Base-by-base conservation (phyloP, 2,888 invertebrate genomes). In the Ennomos fuscantarius region DNA sequence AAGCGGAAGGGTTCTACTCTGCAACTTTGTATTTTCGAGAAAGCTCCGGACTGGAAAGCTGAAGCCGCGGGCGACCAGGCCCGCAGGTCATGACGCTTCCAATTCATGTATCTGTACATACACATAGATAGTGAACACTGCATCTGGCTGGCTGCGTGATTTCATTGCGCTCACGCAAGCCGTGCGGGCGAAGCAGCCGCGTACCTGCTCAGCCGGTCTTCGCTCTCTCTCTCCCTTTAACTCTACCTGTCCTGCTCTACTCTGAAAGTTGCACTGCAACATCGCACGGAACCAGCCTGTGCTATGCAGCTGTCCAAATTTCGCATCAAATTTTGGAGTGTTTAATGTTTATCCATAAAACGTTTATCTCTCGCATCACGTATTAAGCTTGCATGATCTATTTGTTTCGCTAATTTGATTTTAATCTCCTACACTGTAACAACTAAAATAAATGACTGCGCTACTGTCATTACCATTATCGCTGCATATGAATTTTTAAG, bases 201-300 rank as follows among this genome's bases (percentile, higher is more conserved):
- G 76, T 82, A 81, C 84, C 83, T 83, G 84, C 76, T 68, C 70
- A 71, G 81, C 86, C 82, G 81, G 85, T 86, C 76, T 75, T 67
- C 63, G 57, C 74, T 63, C 63, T 73, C 63, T 73, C 1, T 24
- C 72, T 68, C 70, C 59, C 66, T 66, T 56, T 37, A 62, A 42
- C 61, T 52, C 46, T 63, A 58, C 49, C 36, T 58, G 65, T 79
- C 79, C 63, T 61, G 66, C 60, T 79, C 78, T 62, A 63, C 70
- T 64, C 64, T 47, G 51, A 70, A 77, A 69, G 66, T 73, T 68
- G 68, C 67, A 71, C 68, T 72, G 76, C 79, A 76, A 77, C 79
- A 75, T 69, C 72, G 76, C 65, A 66, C 67, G 57, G 50, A 64
- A 61, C 64, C 62, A 56, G 66, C 48, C 55, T 45, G 39, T 55